Conservation (phyloP, 2,113 vertebrate genomes). For the Daboia siamensis region DNA sequence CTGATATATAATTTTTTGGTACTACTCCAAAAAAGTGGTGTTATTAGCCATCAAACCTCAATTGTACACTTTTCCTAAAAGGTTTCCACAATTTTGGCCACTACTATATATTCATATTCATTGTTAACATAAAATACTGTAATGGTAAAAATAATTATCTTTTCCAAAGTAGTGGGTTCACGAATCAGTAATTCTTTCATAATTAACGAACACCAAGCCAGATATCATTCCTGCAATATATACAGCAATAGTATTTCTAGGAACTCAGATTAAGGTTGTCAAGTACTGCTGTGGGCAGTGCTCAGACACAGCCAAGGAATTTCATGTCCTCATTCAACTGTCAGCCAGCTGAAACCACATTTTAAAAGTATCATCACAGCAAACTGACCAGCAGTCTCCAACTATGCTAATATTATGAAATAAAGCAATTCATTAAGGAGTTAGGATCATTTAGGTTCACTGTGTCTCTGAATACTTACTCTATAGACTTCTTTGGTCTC, state of each 20-base stretch:
- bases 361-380: slow-evolving; percentile 63
- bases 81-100: too few relatives aligned
- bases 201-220: background rate
- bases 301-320: slow-evolving; percentile 76
- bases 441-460: background rate
- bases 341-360: slow-evolving; percentile 68
- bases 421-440: background rate
- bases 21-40: too few relatives aligned
- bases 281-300: slow-evolving; percentile 37
- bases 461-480: slow-evolving; percentile 71
- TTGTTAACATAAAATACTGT: background rate
- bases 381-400: slow-evolving; percentile 40
- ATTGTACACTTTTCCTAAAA: too few relatives aligned
- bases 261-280: background rate
- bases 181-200: background rate
- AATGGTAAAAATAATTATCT: background rate
- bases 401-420: background rate
- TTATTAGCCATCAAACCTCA: too few relatives aligned
- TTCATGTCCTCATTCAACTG: slow-evolving; percentile 62
- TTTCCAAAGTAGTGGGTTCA: background rate
- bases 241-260: background rate
- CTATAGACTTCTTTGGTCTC: slow-evolving; percentile 96
- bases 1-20: too few relatives aligned
- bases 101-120: background rate
- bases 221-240: background rate